Evolutionary conservation across 2,113 vertebrate genomes (phyloP), one percentile per base, ranked within the genome.

Genomic region (Nothoprocta pentlandii): DNA sequence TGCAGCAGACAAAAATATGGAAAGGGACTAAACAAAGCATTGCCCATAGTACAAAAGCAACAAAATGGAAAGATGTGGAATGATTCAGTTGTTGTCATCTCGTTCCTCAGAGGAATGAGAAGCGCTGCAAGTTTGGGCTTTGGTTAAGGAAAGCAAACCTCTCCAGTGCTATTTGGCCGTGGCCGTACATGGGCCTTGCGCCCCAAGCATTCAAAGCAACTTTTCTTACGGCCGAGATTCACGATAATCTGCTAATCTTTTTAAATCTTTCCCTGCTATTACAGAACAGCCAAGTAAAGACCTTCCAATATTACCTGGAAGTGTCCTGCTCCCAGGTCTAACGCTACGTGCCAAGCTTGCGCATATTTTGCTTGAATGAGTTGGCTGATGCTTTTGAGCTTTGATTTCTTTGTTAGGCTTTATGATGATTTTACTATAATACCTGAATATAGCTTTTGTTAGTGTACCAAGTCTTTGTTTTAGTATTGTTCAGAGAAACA

Each of bases 101-200:
- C 5, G 3, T 42, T 42, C 74, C 61, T n/a, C 1, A 0, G 6
- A 30, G 75, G 23, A 22, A 10, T 1, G 17, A 10, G 32, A 75
- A 67, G 13, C 51, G 39, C 16, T n/a, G 19, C 15, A 4, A 26
- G 34, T 2, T 39, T 7, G 83, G 46, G 34, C 28, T 58, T 42
- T 5, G 1, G 12, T 7, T 7, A 4, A 12, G 39, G 21, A 20
- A 21, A 41, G 44, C 30, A 17, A 36, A n/a, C 1, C 51, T 80
- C 42, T 3, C 34, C 36, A 39, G 1, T 26, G 23, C 51, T 25
- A 0, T 82, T 47, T 25, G 56, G 53, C 25, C 41, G 0, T 25
- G 54, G 26, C 2, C 41, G 10, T 15, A 4, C 19, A 16, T 15
- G 47, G 46, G 34, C 68, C 76, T 10, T 30, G 58, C 53, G 12